phyloP scores from a whole-genome alignment of 2,797 vertebrate genomes.

The Varecia variegata region DNA sequence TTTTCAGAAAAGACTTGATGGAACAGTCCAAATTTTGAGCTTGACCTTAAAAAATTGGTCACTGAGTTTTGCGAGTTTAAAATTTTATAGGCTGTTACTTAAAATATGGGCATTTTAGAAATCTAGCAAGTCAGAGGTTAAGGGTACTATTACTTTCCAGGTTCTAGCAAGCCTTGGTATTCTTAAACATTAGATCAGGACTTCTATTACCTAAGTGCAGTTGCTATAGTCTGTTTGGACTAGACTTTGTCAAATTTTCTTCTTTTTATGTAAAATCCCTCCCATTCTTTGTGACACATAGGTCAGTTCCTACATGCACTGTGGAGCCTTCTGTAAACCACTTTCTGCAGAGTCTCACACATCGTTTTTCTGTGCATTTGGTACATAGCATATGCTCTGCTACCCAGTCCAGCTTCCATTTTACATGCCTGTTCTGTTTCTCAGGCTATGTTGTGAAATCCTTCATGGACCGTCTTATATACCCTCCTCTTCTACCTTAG shows the following conservation, averaged over 20 bases:
- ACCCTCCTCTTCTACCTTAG: background rate
- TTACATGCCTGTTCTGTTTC: background rate
- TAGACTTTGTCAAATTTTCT: background rate
- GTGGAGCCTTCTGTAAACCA: background rate
- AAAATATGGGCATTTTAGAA: background rate
- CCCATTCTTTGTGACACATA: background rate
- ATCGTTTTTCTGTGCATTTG: background rate
- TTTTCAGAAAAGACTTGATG: background rate
- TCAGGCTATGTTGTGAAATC: background rate
- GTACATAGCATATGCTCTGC: background rate
- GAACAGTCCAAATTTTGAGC: background rate
- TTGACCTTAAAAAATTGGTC: constrained; percentile 26
- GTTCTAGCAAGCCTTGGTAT: background rate
- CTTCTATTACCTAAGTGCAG: background rate
- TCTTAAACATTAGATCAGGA: background rate
- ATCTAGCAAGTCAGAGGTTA: background rate
- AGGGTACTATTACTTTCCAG: background rate
- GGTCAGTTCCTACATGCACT: background rate
- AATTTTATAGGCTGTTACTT: background rate
- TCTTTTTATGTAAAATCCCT: constrained; percentile 23
- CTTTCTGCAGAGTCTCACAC: background rate
- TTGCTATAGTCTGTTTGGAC: background rate
- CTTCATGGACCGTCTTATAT: background rate
- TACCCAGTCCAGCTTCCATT: background rate
- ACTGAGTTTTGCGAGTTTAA: background rate